Base-by-base conservation (phyloP, 2,113 vertebrate genomes). In the Percopsis transmontana region DNA sequence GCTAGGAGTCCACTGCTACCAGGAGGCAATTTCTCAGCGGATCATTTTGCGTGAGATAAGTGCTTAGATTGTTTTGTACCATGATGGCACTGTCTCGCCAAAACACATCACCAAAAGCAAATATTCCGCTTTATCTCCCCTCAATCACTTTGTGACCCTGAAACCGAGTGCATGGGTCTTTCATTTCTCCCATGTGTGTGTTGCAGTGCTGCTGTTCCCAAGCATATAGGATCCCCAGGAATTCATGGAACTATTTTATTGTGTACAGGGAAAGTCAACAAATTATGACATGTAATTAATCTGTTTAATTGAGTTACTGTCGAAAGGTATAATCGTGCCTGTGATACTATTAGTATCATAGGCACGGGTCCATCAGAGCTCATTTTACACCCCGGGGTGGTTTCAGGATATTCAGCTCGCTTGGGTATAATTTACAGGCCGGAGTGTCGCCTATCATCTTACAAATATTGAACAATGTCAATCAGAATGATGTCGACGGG, bases 391-490 rank as follows among this genome's bases (percentile, higher is more conserved):
- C 12, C 0, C 39, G 18, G 56, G n/a, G 57, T 5, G 57, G 65
- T 47, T 66, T 62, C 2, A 65, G 74, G 84, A 82, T 47, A 62
- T 38, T 23, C 15, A 12, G 1, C 33, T 7, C 11, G 33, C 21
- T 16, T 70, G 68, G 80, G 77, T 82, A 79, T 88, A 82, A 87
- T 85, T 88, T 80, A 75, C 40, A 82, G 73, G 72, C 80, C 77
- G 67, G 72, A 73, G 80, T 75, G 80, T 87, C 73, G 80, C 81
- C 78, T 59, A 33, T 60, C 73, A 73, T 87, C 77, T 81, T 79
- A 74, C 77, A 85, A 80, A 79, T 85, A 90, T 88, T 51, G 84
- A 88, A 80, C 71, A 73, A 61, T 76, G 77, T 77, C 69, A 55
- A 58, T 85, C 64, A 19, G n/a, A 74, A 66, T 53, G 6, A 74